A percentile compares a stretch with the other conserved stretches of the same genome.
Conservation (phyloP, 2,113 vertebrate genomes). For the Cervus canadensis region DNA sequence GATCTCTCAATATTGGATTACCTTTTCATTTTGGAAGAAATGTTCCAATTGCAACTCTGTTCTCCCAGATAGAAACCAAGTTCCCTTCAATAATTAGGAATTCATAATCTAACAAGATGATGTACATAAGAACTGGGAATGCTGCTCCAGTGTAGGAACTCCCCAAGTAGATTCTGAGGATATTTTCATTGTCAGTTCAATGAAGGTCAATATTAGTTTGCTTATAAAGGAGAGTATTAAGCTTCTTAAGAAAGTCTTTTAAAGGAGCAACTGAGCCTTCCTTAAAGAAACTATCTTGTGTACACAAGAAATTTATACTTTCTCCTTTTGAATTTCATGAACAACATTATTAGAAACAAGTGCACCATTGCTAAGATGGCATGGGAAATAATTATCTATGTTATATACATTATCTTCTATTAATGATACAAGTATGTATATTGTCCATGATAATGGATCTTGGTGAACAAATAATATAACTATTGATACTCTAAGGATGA, state of each 20-base stretch:
- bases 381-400: background rate
- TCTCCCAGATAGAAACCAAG: background rate
- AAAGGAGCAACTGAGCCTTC: background rate
- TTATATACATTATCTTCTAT: background rate
- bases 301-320: background rate
- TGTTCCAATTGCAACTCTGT: background rate
- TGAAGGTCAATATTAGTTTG: background rate
- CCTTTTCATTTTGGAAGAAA: slow-evolving; percentile 52
- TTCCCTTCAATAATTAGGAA: slow-evolving; percentile 35
- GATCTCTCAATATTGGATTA: slow-evolving; percentile 52
- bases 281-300: background rate
- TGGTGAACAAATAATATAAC: background rate
- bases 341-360: background rate
- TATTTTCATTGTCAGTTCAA: background rate
- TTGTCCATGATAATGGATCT: background rate
- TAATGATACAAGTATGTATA: background rate
- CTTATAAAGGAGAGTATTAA: background rate
- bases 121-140: background rate
- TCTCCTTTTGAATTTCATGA: background rate
- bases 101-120: slow-evolving; percentile 18
- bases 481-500: background rate
- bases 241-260: background rate
- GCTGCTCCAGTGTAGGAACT: background rate
- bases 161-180: background rate
- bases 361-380: background rate